Conservation (phyloP, 2,113 vertebrate species). For the Rhinoderma darwinii region DNA sequence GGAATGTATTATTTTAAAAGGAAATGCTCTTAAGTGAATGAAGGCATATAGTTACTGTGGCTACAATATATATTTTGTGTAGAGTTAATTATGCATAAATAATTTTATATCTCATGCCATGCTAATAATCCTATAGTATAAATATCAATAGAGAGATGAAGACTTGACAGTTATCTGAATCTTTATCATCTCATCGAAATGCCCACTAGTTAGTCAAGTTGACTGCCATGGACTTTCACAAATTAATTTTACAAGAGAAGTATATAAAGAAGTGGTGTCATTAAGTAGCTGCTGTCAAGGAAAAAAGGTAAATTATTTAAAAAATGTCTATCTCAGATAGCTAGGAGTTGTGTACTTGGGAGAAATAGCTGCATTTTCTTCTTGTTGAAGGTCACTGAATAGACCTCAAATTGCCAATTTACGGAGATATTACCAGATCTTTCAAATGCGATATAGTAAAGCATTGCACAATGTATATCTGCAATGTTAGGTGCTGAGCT, state of each 20-base stretch:
- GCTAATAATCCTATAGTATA: neutral
- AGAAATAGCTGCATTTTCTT: neutral
- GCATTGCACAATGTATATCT: neutral
- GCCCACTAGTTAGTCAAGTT: too few species aligned
- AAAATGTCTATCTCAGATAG: neutral
- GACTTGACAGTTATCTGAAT: neutral
- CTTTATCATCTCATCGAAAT: neutral
- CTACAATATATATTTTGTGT: neutral
- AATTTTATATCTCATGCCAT: neutral
- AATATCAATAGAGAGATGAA: neutral
- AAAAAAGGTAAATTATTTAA: neutral
- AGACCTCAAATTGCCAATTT: conserved; percentile 13
- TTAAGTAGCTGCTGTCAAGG: neutral
- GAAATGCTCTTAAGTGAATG: neutral
- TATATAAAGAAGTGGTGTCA: neutral
- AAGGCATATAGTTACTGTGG: neutral
- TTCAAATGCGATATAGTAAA: neutral
- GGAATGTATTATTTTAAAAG: neutral
- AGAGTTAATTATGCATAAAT: neutral
- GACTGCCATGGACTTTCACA: neutral
- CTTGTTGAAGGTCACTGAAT: conserved; percentile 15
- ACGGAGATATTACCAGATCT: conserved; percentile 4
- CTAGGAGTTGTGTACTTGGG: neutral
- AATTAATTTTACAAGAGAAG: neutral
- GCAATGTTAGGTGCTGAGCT: neutral